Evolutionary conservation across 2,797 vertebrate genomes (phyloP).

Genomic region (Ctenosaura bakeri): DNA sequence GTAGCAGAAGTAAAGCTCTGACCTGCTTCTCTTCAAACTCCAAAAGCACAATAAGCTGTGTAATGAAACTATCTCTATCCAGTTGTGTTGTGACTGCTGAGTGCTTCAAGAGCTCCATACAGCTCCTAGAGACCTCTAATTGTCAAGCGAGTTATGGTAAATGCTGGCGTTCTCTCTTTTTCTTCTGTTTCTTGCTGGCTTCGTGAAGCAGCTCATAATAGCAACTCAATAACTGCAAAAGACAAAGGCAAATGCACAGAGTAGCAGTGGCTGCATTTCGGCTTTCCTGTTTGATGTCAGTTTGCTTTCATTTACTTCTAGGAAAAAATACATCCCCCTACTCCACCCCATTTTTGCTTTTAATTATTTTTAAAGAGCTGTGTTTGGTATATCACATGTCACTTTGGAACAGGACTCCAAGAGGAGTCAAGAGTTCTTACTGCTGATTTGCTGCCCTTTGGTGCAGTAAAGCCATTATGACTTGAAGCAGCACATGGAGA

Average conservation of each 20-base stretch:
- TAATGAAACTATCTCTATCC: conserved; percentile 23
- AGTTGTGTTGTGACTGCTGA: conserved; percentile 12
- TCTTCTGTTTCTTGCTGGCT: conserved; percentile 18
- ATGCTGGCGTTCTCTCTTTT: conserved; percentile 4
- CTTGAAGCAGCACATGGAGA: background rate
- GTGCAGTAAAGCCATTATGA: background rate
- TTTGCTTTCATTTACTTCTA: conserved; percentile 30
- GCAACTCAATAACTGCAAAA: background rate
- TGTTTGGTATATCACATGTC: background rate
- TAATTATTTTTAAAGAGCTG: conserved; percentile 34
- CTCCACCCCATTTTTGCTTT: background rate
- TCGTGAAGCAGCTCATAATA: conserved; percentile 19
- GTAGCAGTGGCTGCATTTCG: background rate
- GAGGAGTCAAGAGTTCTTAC: background rate
- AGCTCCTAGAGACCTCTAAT: conserved; percentile 36
- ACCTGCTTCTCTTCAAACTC: background rate
- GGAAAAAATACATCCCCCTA: background rate
- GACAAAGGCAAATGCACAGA: background rate
- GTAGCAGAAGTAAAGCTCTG: conserved; percentile 35
- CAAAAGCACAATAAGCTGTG: background rate
- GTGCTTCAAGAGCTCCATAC: background rate
- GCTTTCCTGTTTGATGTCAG: background rate
- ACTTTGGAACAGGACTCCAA: background rate
- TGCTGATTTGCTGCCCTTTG: background rate
- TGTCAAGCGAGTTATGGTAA: background rate